Percentiles rank a stretch among this genome's conserved stretches.
Conservation (phyloP, 2,888 invertebrate species). For the Choristoneura rosaceana region DNA sequence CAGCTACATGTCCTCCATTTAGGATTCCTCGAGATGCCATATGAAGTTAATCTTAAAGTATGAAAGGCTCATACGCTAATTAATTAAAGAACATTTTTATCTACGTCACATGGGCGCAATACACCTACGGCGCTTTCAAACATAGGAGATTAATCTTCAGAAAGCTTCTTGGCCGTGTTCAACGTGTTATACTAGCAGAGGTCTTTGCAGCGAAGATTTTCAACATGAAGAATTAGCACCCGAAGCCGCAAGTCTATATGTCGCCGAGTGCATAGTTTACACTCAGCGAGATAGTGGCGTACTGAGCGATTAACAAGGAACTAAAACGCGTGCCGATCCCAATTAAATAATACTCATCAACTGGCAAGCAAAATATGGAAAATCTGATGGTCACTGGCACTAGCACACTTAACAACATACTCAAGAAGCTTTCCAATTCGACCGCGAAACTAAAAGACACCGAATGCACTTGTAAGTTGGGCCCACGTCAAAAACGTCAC, state of each 20-base stretch:
- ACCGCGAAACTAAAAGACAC: slow-evolving; percentile 3
- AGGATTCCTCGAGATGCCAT: slow-evolving; percentile 62
- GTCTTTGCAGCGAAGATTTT: not conserved
- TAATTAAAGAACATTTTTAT: slow-evolving; percentile 47
- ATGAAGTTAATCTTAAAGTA: slow-evolving; percentile 70
- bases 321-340: not conserved
- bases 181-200: not conserved
- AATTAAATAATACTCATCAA: not conserved
- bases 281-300: not conserved
- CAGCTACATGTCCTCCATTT: not conserved
- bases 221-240: not conserved
- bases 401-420: not conserved
- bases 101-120: slow-evolving; percentile 39
- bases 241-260: not conserved
- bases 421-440: slow-evolving; percentile 5
- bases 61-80: slow-evolving; percentile 70
- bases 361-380: not conserved
- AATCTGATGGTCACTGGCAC: not conserved
- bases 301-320: no score
- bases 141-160: slow-evolving; percentile 10
- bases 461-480: slow-evolving; percentile 21
- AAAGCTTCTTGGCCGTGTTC: slow-evolving; percentile 9
- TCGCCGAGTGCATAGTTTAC: not conserved
- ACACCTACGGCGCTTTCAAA: slow-evolving; percentile 48
- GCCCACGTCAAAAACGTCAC: slow-evolving; percentile 31